Conservation (phyloP, 2,888 invertebrate species). For the Agrotis puta region DNA sequence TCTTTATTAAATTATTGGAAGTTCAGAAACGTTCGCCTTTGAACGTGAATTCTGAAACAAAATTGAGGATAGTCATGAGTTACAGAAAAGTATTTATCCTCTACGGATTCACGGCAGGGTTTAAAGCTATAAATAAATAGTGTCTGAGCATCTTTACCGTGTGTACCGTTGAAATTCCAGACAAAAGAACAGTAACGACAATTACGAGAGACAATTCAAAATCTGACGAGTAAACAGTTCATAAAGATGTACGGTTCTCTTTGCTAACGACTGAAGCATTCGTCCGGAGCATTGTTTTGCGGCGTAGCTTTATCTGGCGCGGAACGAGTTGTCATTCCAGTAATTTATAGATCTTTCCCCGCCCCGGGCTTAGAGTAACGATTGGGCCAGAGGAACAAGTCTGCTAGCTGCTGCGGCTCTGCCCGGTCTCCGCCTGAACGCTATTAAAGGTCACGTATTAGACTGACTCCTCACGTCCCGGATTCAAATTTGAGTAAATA, state of each 20-base stretch:
- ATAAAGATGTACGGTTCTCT: conserved; percentile 86
- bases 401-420: conserved; percentile 72
- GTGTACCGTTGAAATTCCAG: conserved; percentile 61
- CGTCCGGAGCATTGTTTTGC: conserved; percentile 88
- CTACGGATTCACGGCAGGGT: conserved; percentile 64
- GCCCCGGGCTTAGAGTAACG: conserved; percentile 84
- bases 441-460: conserved; percentile 88
- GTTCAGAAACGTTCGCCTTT: conserved; percentile 90
- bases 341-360: conserved; percentile 90
- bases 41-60: conserved; percentile 85
- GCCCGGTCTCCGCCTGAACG: conserved; percentile 75
- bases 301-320: conserved; percentile 89
- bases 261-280: conserved; percentile 85
- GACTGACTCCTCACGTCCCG: conserved; percentile 84
- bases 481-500: conserved; percentile 88
- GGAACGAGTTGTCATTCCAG: conserved; percentile 89
- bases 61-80: conserved; percentile 84
- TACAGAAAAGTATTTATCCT: conserved; percentile 78
- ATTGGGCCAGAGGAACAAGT: conserved; percentile 78
- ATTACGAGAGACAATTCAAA: conserved; percentile 76
- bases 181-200: conserved; percentile 74
- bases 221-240: conserved; percentile 83
- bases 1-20: conserved; percentile 91
- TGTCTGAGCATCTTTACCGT: conserved; percentile 52
- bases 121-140: conserved; percentile 67